Evolutionary conservation across 2,888 invertebrate genomes (phyloP).

Genomic region (Agelastica alni): DNA sequence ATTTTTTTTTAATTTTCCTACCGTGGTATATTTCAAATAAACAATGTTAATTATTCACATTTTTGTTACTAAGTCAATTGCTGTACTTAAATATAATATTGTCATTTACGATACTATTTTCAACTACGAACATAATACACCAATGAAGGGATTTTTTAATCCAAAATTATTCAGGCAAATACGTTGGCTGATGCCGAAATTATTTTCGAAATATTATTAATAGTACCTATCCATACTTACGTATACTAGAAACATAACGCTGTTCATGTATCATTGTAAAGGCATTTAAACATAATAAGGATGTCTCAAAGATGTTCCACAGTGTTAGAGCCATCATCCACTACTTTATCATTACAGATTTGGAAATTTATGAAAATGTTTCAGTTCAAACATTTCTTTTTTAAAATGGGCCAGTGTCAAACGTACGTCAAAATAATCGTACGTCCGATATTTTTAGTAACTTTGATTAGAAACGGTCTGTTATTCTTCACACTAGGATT

Average conservation of each 20-base stretch:
- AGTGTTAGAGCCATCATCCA: slow-evolving; percentile 70
- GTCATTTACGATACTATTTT: not conserved
- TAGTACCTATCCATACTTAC: slow-evolving; percentile 68
- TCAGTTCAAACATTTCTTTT: not conserved
- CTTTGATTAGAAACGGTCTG: too few relatives aligned
- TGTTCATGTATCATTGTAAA: slow-evolving; percentile 94
- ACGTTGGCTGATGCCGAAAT: too few relatives aligned
- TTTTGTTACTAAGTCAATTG: not conserved
- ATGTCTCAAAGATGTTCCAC: slow-evolving; percentile 91
- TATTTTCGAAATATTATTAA: too few relatives aligned
- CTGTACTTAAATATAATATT: not conserved
- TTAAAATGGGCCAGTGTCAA: not conserved
- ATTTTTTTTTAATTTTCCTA: too few relatives aligned
- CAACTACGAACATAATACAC: too few relatives aligned
- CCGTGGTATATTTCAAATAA: too few relatives aligned
- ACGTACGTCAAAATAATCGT: not conserved
- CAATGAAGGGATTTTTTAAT: too few relatives aligned
- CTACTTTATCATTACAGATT: slow-evolving; percentile 13
- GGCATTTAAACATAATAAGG: slow-evolving; percentile 88
- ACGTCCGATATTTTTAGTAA: too few relatives aligned
- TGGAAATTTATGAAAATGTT: slow-evolving; percentile 7
- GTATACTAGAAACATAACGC: slow-evolving; percentile 67
- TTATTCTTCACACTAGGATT: too few relatives aligned
- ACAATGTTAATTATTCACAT: not conserved
- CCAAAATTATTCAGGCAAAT: too few relatives aligned